Evolutionary conservation across 2,888 invertebrate genomes (phyloP).

Genomic region (Calephelis perditalis): DNA sequence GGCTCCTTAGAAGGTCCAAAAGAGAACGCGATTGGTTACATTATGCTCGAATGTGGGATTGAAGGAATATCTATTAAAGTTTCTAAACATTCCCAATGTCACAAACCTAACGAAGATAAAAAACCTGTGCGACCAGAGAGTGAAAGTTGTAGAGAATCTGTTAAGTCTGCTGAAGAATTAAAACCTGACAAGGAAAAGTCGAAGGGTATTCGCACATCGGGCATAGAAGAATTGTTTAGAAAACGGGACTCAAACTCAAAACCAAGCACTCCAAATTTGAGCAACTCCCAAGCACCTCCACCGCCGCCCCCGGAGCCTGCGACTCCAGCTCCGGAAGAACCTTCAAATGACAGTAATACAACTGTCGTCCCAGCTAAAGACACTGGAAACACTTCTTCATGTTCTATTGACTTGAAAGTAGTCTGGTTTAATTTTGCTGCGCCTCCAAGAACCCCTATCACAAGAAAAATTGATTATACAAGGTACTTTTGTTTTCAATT

Average conservation of each 20-base stretch:
- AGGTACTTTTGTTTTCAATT: conserved; percentile 65
- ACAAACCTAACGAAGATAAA: conserved; percentile 83
- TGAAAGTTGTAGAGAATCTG: conserved; percentile 67
- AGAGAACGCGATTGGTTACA: conserved; percentile 88
- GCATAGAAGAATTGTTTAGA: conserved; percentile 67
- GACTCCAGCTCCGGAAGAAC: conserved; percentile 61
- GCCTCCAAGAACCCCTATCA: conserved; percentile 95
- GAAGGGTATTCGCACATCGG: conserved; percentile 54
- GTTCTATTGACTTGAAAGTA: conserved; percentile 91
- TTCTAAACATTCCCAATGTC: conserved; percentile 85
- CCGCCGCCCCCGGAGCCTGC: conserved; percentile 43
- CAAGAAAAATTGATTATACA: conserved; percentile 95
- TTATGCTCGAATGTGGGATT: conserved; percentile 97
- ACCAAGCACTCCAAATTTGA: conserved; percentile 77
- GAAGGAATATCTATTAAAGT: conserved; percentile 92
- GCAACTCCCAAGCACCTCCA: conserved; percentile 55
- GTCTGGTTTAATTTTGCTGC: conserved; percentile 99
- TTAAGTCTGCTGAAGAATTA: conserved; percentile 67
- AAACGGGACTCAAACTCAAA: conserved; percentile 79
- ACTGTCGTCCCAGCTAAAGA: conserved; percentile 76
- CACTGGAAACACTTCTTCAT: conserved; percentile 89
- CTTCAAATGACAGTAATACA: conserved; percentile 50
- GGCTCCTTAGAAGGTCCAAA: conserved; percentile 70
- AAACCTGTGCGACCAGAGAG: conserved; percentile 49
- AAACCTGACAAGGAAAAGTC: conserved; percentile 59